phyloP scores from a whole-genome alignment of 1,140 invertebrate species.

The Drosophila ambigua region DNA sequence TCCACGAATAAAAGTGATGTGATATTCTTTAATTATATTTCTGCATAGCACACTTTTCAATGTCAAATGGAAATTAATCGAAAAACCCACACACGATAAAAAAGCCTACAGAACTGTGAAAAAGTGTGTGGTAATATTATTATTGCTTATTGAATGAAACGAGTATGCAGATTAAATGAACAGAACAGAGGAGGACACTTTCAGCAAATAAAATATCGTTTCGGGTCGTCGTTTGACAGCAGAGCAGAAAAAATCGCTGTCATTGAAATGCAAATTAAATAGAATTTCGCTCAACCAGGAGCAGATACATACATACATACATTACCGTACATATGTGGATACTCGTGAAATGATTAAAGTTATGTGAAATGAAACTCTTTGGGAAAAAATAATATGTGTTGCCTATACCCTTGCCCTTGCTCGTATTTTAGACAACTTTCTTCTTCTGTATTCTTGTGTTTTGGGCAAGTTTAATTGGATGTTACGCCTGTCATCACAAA shows the following conservation, averaged over 20 bases:
- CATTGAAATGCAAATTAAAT: conserved; percentile 34
- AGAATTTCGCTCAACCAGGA: background rate
- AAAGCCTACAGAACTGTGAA: background rate
- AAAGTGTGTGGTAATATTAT: conserved; percentile 3
- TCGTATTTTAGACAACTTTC: conserved; percentile 16
- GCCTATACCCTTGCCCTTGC: background rate
- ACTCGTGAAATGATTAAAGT: background rate
- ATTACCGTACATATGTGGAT: too few relatives aligned
- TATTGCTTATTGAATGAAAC: conserved; percentile 5
- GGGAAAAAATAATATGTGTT: background rate
- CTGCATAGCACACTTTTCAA: too few relatives aligned
- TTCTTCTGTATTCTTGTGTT: background rate
- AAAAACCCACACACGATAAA: too few relatives aligned
- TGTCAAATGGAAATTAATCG: too few relatives aligned
- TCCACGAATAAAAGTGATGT: too few relatives aligned
- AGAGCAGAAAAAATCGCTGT: conserved; percentile 11
- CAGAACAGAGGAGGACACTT: background rate
- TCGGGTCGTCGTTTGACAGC: background rate
- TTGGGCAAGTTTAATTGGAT: conserved; percentile 25
- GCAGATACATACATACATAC: background rate
- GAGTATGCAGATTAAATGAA: conserved; percentile 29
- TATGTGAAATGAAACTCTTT: background rate
- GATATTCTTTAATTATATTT: background rate
- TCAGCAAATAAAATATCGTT: background rate
- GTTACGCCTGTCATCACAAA: background rate